A percentile compares a stretch with the other conserved stretches of the same genome.
These are phyloP conservation scores for Chinchilla lanigera DNA, from an alignment of 2,113 vertebrate genomes.

Conservation along the genomic window DNA sequence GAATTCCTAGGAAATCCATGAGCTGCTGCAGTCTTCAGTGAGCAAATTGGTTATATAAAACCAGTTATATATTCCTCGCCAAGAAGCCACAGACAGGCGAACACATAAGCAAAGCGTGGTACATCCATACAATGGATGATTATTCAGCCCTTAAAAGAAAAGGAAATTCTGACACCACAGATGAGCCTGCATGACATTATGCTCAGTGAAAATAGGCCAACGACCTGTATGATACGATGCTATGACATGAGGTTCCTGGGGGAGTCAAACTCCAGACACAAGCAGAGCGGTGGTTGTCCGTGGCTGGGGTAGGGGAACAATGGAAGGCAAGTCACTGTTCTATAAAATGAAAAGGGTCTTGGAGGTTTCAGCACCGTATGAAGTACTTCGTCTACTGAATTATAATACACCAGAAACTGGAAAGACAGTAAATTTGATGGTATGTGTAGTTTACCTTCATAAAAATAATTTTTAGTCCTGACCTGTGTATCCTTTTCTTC, in stretches of 20 bases:
- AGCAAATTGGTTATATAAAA: neutral
- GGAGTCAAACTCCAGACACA: neutral
- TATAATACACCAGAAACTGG: neutral
- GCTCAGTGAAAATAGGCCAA: neutral
- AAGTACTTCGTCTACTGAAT: neutral
- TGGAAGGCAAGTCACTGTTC: neutral
- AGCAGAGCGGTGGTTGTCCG: neutral
- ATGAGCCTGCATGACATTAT: neutral
- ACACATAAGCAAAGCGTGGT: neutral
- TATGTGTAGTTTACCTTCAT: neutral
- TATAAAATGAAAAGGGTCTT: neutral
- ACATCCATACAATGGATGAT: neutral
- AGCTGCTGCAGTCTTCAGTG: neutral
- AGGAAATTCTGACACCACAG: neutral
- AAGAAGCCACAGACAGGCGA: neutral
- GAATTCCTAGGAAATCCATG: neutral
- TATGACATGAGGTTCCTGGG: neutral
- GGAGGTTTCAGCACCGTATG: neutral
- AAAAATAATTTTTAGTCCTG: neutral
- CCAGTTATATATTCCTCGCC: neutral
- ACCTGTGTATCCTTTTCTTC: neutral
- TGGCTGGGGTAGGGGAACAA: no score
- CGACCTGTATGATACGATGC: neutral
- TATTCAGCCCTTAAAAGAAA: neutral
- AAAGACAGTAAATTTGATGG: neutral